Conservation (phyloP, 2,888 invertebrate species). For the Xanthorhoe designata region DNA sequence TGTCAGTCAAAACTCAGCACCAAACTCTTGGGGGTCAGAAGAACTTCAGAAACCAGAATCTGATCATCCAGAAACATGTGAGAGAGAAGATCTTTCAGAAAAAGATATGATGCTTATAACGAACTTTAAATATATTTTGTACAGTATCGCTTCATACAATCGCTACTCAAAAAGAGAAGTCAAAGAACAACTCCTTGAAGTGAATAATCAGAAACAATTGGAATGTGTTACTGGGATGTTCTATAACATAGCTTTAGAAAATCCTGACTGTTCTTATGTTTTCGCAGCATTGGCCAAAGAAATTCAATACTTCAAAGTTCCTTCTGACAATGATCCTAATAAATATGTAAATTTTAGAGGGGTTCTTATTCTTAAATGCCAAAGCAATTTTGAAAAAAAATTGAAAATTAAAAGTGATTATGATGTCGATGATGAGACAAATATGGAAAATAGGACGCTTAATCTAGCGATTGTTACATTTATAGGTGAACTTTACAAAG, state of each 20-base stretch:
- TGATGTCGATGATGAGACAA: constrained; percentile 85
- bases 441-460: constrained; percentile 90
- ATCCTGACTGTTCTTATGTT: constrained; percentile 96
- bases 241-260: constrained; percentile 98
- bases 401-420: constrained; percentile 79
- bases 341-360: constrained; percentile 89
- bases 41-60: constrained; percentile 86
- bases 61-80: constrained; percentile 65
- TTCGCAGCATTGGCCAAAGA: constrained; percentile 96
- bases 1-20: constrained; percentile 81
- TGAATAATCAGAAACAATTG: constrained; percentile 74
- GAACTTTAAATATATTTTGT: constrained; percentile 94
- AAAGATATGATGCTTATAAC: constrained; percentile 89
- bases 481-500: constrained; percentile 95
- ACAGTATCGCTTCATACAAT: constrained; percentile 90
- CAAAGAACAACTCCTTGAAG: background rate
- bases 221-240: constrained; percentile 88
- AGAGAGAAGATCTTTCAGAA: constrained; percentile 64
- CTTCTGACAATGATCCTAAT: constrained; percentile 69
- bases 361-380: constrained; percentile 93
- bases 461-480: constrained; percentile 96
- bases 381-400: constrained; percentile 93
- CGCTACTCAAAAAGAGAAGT: background rate
- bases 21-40: constrained; percentile 89
- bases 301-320: constrained; percentile 88